Evolutionary conservation across 2,888 invertebrate genomes (phyloP).

Genomic region (Pristionchus maxplancki): DNA sequence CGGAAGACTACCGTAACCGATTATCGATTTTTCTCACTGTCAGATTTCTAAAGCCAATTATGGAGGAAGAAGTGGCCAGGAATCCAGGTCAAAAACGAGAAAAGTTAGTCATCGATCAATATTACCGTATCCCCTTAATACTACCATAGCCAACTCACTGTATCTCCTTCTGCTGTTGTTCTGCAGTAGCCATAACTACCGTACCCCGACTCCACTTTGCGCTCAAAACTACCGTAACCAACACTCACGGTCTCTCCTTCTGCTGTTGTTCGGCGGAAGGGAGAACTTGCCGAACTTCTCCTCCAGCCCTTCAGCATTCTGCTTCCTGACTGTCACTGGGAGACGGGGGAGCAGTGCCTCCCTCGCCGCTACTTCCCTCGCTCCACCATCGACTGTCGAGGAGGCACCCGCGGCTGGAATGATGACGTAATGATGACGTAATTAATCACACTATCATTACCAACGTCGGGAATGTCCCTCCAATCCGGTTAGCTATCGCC

Average conservation of each 20-base stretch:
- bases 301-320: slow-evolving; percentile 94
- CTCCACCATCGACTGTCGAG: neutral
- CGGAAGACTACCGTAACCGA: neutral
- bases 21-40: neutral
- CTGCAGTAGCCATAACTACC: too few species aligned
- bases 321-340: slow-evolving; percentile 81
- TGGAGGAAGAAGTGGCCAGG: too few species aligned
- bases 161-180: too few species aligned
- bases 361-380: slow-evolving; percentile 40
- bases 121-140: slow-evolving; percentile 48
- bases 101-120: slow-evolving; percentile 55
- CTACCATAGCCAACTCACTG: too few species aligned
- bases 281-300: slow-evolving; percentile 99
- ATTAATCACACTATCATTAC: neutral
- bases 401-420: slow-evolving; percentile 39
- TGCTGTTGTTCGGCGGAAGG: slow-evolving; percentile 83
- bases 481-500: too few species aligned
- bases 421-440: neutral
- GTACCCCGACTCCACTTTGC: too few species aligned
- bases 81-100: too few species aligned
- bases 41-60: too few species aligned
- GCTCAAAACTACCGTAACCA: too few species aligned
- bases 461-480: too few species aligned
- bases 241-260: slow-evolving; percentile 52
- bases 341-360: slow-evolving; percentile 65